Evolutionary conservation across 2,888 invertebrate species (phyloP), one percentile per base, ranked within the genome.

Genomic region (Clistopyga incitator): DNA sequence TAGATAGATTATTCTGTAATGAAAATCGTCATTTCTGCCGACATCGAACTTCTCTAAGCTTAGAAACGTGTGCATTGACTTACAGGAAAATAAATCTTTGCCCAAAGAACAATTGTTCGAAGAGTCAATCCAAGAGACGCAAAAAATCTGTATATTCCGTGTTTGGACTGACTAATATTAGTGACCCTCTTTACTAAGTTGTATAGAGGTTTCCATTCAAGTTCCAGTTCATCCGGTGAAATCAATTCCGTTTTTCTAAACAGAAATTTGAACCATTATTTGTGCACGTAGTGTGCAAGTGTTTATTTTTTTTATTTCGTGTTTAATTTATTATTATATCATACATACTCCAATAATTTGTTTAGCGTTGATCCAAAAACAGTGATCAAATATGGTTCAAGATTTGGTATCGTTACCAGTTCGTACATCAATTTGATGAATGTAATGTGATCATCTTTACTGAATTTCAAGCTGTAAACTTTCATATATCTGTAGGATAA

Each of bases 201-300:
- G 91, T 97, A 97, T 10, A 99, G 94, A 13, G 98, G 98, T 87
- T 96, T 94, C 99, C 99, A 99, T 72, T 96, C 96, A 83, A 99
- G 94, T 81, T 95, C 95, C 78, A 99, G 91, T 84, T 99, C 98
- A 81, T 96, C 95, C 47, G 97, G 96, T 3, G 96, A 95, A 86
- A 98, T 93, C 85, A 98, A 94, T 89, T 96, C 95, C 87, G 95
- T 95, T 94, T 98, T 98, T 89, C 98, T 98, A 91, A 82, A 92
- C 92, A 84, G 81, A 38, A 10, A 38, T 10, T 38, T 38, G 0
- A 38, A 38, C 10, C 38, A 38, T 38, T 10, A 10, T 38, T 38
- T 10, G 10, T 38, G 10, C 34, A 11, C 8, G 29, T 18, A 34
- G 0, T 54, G 18, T n/a, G n/a, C n/a, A n/a, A n/a, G n/a, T n/a